Percentiles rank a stretch among this genome's conserved stretches.
Evolutionary conservation across 1,140 invertebrate genomes (phyloP).

Genomic region (Pectinophora gossypiella): DNA sequence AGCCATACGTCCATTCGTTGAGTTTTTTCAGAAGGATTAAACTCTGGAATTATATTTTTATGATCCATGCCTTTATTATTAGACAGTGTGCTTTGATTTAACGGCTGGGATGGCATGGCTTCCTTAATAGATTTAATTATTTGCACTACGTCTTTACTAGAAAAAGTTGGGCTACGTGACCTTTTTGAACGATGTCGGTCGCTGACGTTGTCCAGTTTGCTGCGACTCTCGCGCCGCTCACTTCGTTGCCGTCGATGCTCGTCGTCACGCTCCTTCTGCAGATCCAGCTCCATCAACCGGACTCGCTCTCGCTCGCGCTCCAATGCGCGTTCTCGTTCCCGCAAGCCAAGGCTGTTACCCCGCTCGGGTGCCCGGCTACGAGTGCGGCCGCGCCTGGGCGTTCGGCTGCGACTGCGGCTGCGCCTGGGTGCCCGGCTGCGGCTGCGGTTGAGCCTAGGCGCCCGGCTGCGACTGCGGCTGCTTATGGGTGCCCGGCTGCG

Average conservation of each 20-base stretch:
- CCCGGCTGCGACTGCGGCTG: not conserved
- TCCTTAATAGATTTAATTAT: conserved; percentile 3
- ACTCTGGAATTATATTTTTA: conserved; percentile 15
- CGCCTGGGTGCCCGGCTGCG: too few species aligned
- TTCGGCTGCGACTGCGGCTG: not conserved
- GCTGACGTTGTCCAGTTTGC: not conserved
- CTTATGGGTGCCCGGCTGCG: not conserved
- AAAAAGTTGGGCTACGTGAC: conserved; percentile 12
- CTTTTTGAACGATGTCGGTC: not conserved
- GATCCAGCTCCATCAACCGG: not conserved
- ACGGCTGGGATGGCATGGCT: not conserved
- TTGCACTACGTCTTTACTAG: conserved; percentile 4
- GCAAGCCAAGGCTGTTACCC: not conserved
- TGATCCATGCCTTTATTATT: not conserved
- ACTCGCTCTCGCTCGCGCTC: not conserved
- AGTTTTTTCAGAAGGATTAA: conserved; percentile 9
- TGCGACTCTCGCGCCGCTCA: not conserved
- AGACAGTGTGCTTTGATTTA: conserved; percentile 1
- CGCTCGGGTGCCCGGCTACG: too few species aligned
- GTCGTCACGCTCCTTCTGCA: not conserved
- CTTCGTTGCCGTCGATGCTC: not conserved
- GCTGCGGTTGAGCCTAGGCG: too few species aligned
- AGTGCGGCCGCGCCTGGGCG: not conserved
- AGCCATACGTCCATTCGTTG: conserved; percentile 11
- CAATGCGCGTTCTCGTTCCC: not conserved